Evolutionary conservation across 2,797 vertebrate genomes (phyloP).

Genomic region (Psittacula echo): DNA sequence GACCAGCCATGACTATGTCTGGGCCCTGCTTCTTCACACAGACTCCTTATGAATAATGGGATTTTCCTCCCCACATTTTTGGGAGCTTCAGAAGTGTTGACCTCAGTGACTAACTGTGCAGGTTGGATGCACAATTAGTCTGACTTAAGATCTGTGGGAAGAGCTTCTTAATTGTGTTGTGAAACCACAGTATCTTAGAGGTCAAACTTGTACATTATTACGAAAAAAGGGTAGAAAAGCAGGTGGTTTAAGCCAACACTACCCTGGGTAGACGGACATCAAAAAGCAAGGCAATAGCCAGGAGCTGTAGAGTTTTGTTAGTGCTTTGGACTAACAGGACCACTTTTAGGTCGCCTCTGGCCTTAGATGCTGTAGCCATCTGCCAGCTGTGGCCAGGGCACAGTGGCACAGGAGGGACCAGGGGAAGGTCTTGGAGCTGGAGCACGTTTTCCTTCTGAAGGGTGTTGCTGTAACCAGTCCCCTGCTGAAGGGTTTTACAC

Average conservation of each 20-base stretch:
- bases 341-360: not conserved
- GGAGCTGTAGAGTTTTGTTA: not conserved
- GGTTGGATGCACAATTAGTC: not conserved
- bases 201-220: constrained; percentile 2
- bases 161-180: not conserved
- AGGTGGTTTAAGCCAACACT: not conserved
- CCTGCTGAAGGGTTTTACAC: not conserved
- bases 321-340: not conserved
- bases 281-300: not conserved
- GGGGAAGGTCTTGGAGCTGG: not conserved
- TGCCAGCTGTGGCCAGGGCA: not conserved
- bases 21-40: not conserved
- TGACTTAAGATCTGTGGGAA: not conserved
- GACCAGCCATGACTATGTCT: rapidly evolving
- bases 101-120: not conserved
- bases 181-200: constrained; percentile 36
- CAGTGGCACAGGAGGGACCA: not conserved
- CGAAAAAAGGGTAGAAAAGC: not conserved
- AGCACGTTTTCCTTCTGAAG: not conserved
- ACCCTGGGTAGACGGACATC: not conserved
- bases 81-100: not conserved
- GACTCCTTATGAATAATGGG: not conserved
- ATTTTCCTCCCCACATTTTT: not conserved
- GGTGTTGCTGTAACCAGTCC: not conserved
- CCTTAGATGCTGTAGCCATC: not conserved